Evolutionary conservation across 2,888 invertebrate species (phyloP).

Genomic region (Tipula confusa): DNA sequence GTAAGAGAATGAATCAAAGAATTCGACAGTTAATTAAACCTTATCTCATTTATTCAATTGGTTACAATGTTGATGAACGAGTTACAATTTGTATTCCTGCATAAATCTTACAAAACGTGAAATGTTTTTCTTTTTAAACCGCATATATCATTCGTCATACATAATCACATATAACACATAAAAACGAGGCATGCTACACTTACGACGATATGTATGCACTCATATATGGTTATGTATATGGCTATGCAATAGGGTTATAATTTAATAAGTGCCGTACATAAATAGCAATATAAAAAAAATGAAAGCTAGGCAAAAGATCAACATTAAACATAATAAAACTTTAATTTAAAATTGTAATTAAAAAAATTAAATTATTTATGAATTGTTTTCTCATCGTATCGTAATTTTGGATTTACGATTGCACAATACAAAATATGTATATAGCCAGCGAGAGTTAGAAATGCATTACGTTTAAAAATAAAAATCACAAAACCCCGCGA

Average conservation of each 20-base stretch:
- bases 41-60: no score
- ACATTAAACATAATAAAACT: not conserved
- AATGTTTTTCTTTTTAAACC: no score
- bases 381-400: not conserved
- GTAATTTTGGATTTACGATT: not conserved
- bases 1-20: no score
- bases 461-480: not conserved
- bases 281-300: not conserved
- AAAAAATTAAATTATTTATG: not conserved
- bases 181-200: not conserved
- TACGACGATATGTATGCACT: no score
- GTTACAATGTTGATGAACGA: no score
- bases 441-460: not conserved
- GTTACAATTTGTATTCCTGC: no score
- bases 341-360: not conserved
- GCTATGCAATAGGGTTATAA: not conserved
- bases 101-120: no score
- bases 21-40: no score
- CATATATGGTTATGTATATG: not conserved
- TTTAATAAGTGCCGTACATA: not conserved
- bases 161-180: not conserved
- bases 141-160: no score
- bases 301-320: not conserved
- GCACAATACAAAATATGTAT: not conserved
- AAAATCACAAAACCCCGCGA: not conserved